These are phyloP conservation scores for Glaucomys volans DNA, from an alignment of 2,113 vertebrate species.

Conservation along the genomic window DNA sequence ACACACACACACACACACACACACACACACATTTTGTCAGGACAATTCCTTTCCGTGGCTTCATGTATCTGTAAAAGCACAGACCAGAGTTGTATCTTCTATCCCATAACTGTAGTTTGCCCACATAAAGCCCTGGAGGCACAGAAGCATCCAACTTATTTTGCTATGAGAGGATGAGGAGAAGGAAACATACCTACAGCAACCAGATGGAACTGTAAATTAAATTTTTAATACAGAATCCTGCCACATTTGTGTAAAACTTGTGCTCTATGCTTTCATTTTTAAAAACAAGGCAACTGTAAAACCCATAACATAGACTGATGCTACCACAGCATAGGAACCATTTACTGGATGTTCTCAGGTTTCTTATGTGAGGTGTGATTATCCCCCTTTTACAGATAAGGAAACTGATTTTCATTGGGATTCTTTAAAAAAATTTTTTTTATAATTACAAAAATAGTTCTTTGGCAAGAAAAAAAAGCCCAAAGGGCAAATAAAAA, in stretches of 20 bases:
- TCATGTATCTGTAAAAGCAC: conserved; percentile 2
- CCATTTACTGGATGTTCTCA: not conserved
- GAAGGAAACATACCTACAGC: conserved; percentile 1
- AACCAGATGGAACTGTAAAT: not conserved
- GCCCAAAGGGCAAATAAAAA: not conserved
- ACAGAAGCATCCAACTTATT: not conserved
- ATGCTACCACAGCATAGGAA: not conserved
- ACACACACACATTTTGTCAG: not conserved
- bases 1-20: not conserved
- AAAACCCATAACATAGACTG: not conserved
- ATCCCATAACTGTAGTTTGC: not conserved
- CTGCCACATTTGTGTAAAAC: not conserved
- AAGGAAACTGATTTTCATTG: conserved; percentile 33
- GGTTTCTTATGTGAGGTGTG: not conserved
- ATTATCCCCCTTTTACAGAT: conserved; percentile 15
- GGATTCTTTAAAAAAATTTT: conserved; percentile 21
- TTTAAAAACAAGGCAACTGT: conserved; percentile 5
- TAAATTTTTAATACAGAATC: conserved; percentile 38
- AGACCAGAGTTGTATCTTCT: not conserved
- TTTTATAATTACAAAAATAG: conserved; percentile 44
- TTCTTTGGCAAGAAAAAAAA: conserved; percentile 42
- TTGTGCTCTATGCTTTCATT: not conserved
- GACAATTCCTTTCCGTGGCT: not conserved
- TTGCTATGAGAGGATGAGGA: not conserved
- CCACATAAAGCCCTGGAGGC: not conserved